Conservation (phyloP, 2,113 vertebrate species). For the Xiphophorus hellerii region DNA sequence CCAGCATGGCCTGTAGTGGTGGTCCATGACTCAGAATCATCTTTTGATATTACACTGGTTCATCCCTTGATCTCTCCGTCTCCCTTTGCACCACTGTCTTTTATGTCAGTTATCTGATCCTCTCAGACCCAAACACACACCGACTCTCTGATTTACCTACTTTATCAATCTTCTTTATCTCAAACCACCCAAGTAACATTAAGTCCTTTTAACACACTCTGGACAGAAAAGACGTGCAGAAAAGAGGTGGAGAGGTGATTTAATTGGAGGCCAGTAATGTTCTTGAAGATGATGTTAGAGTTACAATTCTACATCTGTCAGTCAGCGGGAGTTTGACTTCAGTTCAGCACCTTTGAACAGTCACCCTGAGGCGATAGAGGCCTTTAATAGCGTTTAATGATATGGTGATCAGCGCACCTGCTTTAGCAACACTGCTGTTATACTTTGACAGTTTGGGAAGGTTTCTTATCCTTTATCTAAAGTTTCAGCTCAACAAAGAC, state of each 20-base stretch:
- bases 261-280: slow-evolving; percentile 60
- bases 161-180: slow-evolving; percentile 38
- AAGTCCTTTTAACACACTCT: slow-evolving; percentile 47
- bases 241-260: slow-evolving; percentile 47
- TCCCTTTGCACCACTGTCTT: slow-evolving; percentile 52
- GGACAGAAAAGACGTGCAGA: slow-evolving; percentile 40
- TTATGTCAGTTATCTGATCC: slow-evolving; percentile 66
- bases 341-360: slow-evolving; percentile 57
- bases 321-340: slow-evolving; percentile 43
- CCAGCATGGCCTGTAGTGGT: slow-evolving; percentile 48
- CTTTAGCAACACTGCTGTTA: background rate
- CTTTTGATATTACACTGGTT: slow-evolving; percentile 53
- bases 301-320: slow-evolving; percentile 52
- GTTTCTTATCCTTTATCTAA: background rate
- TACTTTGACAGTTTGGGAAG: background rate
- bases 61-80: slow-evolving; percentile 61
- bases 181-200: slow-evolving; percentile 51
- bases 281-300: slow-evolving; percentile 54
- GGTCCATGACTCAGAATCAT: slow-evolving; percentile 59
- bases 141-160: slow-evolving; percentile 37
- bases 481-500: background rate
- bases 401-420: slow-evolving; percentile 26
- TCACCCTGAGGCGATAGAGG: slow-evolving; percentile 40
- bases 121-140: slow-evolving; percentile 27
- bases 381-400: slow-evolving; percentile 58